Base-by-base conservation (phyloP, 2,797 vertebrate species). In the Momotus momota region DNA sequence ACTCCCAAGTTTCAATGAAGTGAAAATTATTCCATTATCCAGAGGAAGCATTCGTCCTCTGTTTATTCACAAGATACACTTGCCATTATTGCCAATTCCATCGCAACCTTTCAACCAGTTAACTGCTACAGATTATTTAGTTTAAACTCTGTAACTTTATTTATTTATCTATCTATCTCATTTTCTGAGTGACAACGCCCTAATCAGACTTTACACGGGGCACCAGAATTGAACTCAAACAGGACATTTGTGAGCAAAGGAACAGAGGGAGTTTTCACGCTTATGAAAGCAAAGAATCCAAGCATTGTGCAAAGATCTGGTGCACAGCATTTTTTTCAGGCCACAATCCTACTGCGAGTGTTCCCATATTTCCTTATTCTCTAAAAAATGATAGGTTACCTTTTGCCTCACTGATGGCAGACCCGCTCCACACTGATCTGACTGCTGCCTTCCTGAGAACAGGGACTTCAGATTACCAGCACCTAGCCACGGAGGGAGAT, bases 11-110 rank as follows among this genome's bases (percentile, higher is more conserved):
- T 81, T 64, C 43, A 79, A 27, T 7, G 20, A 78, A 78, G 46
- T 54, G 75, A 84, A 90, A 90, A 81, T 75, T 78, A 54, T 55
- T 94, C 62, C 72, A 88, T 81, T 75, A 83, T 45, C 49, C 46
- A 72, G 66, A 75, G 62, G 81, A 94, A 93, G 54, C 4, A 61
- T 43, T 72, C 7, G 72, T 33, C 49, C 40, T 71, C 66, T 88
- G 26, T 69, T 88, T 84, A 93, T 72, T 91, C 70, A 86, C 41
- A 86, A 74, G 82, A 69, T 48, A 81, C 5, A 72, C 62, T 48
- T 70, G 21, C 27, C 33, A 19, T 17, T 78, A 18, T 20, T 78
- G 61, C 20, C 51, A 81, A 64, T 80, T 67, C 72, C 69, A 54
- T 73, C 49, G 38, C 54, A 80, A 69, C 19, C 9, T 22, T 10